Conservation (phyloP, 1,140 invertebrate species). For the Maniola jurtina region DNA sequence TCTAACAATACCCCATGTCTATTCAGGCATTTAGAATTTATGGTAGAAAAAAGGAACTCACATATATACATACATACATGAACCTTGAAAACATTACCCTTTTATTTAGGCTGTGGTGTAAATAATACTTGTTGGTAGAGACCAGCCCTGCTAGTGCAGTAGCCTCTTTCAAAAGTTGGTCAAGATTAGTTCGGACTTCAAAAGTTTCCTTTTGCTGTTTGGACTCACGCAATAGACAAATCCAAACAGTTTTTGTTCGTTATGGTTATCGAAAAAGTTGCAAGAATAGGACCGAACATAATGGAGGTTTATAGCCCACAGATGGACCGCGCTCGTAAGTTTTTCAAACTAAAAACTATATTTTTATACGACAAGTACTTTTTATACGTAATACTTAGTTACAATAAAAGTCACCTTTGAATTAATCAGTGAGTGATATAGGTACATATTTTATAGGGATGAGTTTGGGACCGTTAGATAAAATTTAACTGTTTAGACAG, state of each 20-base stretch:
- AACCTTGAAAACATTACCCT: too few relatives aligned
- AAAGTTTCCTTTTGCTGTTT: conserved; percentile 40
- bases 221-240: conserved; percentile 35
- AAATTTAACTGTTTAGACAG: too few relatives aligned
- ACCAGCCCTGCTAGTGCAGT: conserved; percentile 13
- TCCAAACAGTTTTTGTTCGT: conserved; percentile 42
- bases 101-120: too few relatives aligned
- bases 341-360: conserved; percentile 30
- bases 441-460: too few relatives aligned
- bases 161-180: conserved; percentile 30
- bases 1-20: too few relatives aligned
- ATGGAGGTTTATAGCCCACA: conserved; percentile 42
- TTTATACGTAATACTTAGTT: neutral
- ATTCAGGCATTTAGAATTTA: too few relatives aligned
- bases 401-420: neutral
- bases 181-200: conserved; percentile 37
- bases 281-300: conserved; percentile 23
- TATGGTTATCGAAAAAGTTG: conserved; percentile 53
- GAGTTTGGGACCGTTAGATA: too few relatives aligned
- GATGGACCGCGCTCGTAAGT: conserved; percentile 31
- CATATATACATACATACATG: too few relatives aligned
- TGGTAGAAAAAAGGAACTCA: too few relatives aligned
- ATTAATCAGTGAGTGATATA: too few relatives aligned
- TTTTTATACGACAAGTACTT: neutral
- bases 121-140: neutral